phyloP scores from a whole-genome alignment of 2,888 invertebrate genomes.

The Ctena decussata region DNA sequence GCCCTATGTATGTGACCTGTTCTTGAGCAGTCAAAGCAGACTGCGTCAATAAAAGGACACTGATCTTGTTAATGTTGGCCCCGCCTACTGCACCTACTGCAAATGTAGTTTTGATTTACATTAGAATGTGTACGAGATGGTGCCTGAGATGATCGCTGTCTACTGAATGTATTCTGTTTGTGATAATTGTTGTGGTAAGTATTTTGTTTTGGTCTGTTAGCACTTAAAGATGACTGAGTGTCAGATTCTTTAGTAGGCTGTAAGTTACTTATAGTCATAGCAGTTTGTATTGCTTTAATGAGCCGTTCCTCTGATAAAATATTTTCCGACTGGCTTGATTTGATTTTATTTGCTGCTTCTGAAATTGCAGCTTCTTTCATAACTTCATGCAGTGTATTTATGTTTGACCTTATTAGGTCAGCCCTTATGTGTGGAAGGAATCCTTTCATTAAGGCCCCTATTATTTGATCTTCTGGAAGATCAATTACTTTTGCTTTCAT shows the following conservation, averaged over 20 bases:
- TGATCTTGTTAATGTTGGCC: not conserved
- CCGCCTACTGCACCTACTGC: not conserved
- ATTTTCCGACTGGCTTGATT: not conserved
- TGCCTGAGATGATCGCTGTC: no score
- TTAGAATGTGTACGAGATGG: no score
- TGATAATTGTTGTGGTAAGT: no score
- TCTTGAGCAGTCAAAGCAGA: slow-evolving; percentile 7
- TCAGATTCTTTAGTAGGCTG: not conserved
- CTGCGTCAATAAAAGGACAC: not conserved
- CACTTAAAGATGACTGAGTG: no score
- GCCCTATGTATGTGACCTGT: slow-evolving; percentile 15
- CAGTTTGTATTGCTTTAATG: not conserved
- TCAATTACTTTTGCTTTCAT: not conserved
- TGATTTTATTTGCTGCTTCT: not conserved
- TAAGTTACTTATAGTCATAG: not conserved
- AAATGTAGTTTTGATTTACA: not conserved
- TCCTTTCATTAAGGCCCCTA: slow-evolving; percentile 28
- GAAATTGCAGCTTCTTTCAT: slow-evolving; percentile 2
- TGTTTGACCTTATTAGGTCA: slow-evolving; percentile 25
- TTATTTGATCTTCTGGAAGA: slow-evolving; percentile 14
- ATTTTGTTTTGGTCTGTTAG: no score
- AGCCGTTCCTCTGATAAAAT: not conserved
- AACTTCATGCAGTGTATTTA: slow-evolving; percentile 13
- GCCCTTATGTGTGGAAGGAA: slow-evolving; percentile 32
- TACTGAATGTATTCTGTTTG: no score